phyloP scores from a whole-genome alignment of 1,140 invertebrate species.

The Berghia stephanieae region DNA sequence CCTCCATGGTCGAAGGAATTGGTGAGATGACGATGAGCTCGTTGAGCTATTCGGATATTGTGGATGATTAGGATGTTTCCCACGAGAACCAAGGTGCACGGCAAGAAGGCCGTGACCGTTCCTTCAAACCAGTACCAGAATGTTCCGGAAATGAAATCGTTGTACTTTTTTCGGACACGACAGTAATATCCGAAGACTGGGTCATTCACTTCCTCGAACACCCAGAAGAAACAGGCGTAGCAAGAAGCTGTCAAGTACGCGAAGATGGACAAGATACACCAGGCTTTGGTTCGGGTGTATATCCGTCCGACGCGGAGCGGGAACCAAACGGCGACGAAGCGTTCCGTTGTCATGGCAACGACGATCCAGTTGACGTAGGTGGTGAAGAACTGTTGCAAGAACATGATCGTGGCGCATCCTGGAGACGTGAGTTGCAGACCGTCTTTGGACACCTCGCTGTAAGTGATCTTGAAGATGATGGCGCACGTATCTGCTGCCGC shows the following conservation, averaged over 20 bases:
- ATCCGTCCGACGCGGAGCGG: slow-evolving; percentile 49
- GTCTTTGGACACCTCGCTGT: slow-evolving; percentile 36
- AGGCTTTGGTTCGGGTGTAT: slow-evolving; percentile 44
- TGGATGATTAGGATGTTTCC: slow-evolving; percentile 55
- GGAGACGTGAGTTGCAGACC: slow-evolving; percentile 34
- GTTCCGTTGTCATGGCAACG: slow-evolving; percentile 55
- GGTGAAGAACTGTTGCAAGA: slow-evolving; percentile 45
- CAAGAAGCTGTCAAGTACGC: slow-evolving; percentile 36
- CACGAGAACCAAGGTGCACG: slow-evolving; percentile 46
- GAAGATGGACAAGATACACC: slow-evolving; percentile 37
- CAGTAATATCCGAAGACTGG: slow-evolving; percentile 35
- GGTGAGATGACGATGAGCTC: slow-evolving; percentile 41
- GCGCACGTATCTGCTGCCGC: slow-evolving; percentile 39
- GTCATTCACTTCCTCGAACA: slow-evolving; percentile 36
- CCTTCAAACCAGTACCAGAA: slow-evolving; percentile 56
- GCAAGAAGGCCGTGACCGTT: slow-evolving; percentile 45
- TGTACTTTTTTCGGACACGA: slow-evolving; percentile 32
- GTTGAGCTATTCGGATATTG: slow-evolving; percentile 42
- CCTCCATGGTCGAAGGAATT: slow-evolving; percentile 36
- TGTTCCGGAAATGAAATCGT: slow-evolving; percentile 30
- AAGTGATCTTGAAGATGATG: slow-evolving; percentile 43
- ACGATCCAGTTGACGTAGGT: slow-evolving; percentile 57
- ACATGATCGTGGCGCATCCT: slow-evolving; percentile 41
- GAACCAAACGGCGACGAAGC: slow-evolving; percentile 56
- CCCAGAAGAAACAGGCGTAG: slow-evolving; percentile 42